phyloP scores from a whole-genome alignment of 2,113 vertebrate genomes.

The Epinephelus cyanopodus region DNA sequence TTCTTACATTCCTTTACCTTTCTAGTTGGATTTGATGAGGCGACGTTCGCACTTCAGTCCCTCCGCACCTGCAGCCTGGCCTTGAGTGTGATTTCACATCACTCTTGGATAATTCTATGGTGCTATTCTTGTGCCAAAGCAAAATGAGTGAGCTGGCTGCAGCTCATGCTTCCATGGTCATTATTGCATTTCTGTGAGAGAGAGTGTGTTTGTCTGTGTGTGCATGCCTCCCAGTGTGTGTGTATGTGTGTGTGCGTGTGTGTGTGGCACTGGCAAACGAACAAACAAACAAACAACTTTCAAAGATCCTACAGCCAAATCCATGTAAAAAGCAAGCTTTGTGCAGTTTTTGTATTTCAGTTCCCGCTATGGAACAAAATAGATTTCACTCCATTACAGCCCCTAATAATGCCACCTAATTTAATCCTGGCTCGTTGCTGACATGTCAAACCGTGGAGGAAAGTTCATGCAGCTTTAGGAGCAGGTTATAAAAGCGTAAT shows the following conservation, averaged over 20 bases:
- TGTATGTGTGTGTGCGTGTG: background rate
- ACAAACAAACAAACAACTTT: conserved; percentile 1
- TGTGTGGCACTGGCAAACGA: background rate
- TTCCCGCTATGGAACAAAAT: background rate
- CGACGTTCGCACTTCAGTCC: background rate
- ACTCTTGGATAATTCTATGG: conserved; percentile 28
- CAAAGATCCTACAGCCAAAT: background rate
- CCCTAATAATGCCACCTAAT: background rate
- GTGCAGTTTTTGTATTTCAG: background rate
- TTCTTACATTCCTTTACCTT: background rate
- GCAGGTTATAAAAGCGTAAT: no score
- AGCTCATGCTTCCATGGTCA: conserved; percentile 19
- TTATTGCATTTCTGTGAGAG: conserved; percentile 6
- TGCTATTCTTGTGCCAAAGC: conserved; percentile 30
- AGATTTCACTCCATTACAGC: background rate
- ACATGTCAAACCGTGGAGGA: background rate
- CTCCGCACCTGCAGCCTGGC: conserved; percentile 35
- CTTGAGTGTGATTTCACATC: conserved; percentile 19
- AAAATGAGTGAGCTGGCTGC: conserved; percentile 37
- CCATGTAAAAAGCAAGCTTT: background rate
- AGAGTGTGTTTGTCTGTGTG: conserved; percentile 3
- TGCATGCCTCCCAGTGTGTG: background rate
- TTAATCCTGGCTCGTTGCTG: background rate
- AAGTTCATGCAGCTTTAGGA: background rate
- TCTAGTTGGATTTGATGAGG: conserved; percentile 9